A percentile compares a stretch with the other conserved stretches of the same genome.
phyloP scores from a whole-genome alignment of 1,140 invertebrate species.

The Apis laboriosa region DNA sequence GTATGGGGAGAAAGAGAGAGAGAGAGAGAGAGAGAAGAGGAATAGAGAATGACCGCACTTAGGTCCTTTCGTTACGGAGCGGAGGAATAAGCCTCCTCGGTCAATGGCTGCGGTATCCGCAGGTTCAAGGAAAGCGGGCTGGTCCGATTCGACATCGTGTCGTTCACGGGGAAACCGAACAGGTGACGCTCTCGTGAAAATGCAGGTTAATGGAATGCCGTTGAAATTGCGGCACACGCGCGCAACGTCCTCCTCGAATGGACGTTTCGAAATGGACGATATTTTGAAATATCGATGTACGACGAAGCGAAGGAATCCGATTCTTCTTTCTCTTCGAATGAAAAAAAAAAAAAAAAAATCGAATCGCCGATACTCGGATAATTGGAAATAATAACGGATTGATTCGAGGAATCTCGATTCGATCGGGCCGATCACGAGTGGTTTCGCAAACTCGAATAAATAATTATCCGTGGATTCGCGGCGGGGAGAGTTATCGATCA shows the following conservation, averaged over 20 bases:
- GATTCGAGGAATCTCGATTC: background rate
- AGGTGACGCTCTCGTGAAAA: constrained; percentile 71
- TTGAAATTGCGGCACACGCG: constrained; percentile 43
- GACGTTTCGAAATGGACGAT: background rate
- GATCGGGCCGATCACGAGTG: constrained; percentile 6
- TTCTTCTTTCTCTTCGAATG: no score
- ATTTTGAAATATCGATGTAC: background rate
- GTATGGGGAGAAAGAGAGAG: background rate
- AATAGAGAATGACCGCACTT: constrained; percentile 57
- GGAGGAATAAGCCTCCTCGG: constrained; percentile 70
- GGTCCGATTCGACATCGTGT: constrained; percentile 75
- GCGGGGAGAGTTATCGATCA: constrained; percentile 25
- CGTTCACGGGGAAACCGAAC: constrained; percentile 66
- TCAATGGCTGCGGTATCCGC: constrained; percentile 78
- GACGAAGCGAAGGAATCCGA: background rate
- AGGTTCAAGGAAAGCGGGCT: constrained; percentile 79
- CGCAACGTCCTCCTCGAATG: background rate
- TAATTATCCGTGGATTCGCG: constrained; percentile 10
- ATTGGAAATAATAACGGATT: background rate
- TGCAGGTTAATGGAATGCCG: constrained; percentile 71
- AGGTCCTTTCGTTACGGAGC: constrained; percentile 65
- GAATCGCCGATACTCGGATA: no score
- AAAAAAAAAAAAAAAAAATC: no score
- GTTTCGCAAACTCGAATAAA: constrained; percentile 34
- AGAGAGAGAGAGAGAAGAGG: constrained; percentile 36